Percentiles rank a stretch among this genome's conserved stretches.
phyloP scores from a whole-genome alignment of 1,140 invertebrate genomes.

The Teleopsis dalmanni region DNA sequence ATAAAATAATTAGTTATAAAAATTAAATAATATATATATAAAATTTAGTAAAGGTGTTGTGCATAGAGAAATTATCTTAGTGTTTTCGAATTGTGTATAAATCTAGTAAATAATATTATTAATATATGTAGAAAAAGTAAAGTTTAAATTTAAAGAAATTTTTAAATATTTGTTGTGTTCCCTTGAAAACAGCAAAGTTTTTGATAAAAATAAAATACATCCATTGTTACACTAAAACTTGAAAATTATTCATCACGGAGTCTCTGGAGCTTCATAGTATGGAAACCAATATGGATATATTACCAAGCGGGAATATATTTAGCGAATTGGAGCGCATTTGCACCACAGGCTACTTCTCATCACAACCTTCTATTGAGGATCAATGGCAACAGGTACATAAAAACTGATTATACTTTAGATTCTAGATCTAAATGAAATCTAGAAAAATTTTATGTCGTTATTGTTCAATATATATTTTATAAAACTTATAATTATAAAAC shows the following conservation, averaged over 20 bases:
- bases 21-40: too few species aligned
- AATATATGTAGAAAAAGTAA: too few species aligned
- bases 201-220: neutral
- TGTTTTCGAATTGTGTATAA: too few species aligned
- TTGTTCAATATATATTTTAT: too few species aligned
- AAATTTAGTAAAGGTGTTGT: too few species aligned
- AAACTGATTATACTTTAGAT: too few species aligned
- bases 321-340: slow-evolving; percentile 93
- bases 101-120: too few species aligned
- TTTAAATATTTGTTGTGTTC: neutral
- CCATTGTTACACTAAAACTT: neutral
- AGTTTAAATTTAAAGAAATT: neutral
- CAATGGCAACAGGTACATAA: slow-evolving; percentile 91
- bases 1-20: too few species aligned
- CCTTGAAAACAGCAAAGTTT: neutral
- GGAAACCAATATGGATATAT: slow-evolving; percentile 74
- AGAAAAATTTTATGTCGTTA: too few species aligned
- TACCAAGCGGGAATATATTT: slow-evolving; percentile 94
- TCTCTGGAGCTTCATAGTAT: slow-evolving; percentile 21
- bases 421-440: too few species aligned
- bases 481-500: too few species aligned
- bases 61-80: too few species aligned
- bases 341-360: slow-evolving; percentile 92
- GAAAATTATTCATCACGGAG: slow-evolving; percentile 33
- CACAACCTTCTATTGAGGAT: slow-evolving; percentile 88